Evolutionary conservation across 2,797 vertebrate genomes (phyloP).

Genomic region (Chanos chanos): DNA sequence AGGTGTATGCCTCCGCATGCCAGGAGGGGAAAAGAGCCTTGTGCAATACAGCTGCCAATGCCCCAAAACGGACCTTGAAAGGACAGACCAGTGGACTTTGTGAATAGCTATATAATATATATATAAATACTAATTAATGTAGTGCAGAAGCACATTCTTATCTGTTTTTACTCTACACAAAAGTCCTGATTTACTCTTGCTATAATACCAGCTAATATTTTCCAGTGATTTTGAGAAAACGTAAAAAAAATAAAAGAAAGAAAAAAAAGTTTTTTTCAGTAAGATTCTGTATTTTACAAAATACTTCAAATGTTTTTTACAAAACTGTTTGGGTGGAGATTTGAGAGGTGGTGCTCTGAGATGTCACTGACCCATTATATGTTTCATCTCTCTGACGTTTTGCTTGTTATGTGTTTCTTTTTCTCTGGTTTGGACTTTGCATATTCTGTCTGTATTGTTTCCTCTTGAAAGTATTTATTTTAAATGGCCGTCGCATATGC

Average conservation of each 20-base stretch:
- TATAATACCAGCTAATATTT: slow-evolving; percentile 79
- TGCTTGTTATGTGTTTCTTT: slow-evolving; percentile 58
- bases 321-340: slow-evolving; percentile 62
- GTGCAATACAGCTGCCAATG: slow-evolving; percentile 44
- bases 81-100: slow-evolving; percentile 49
- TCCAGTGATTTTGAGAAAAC: slow-evolving; percentile 71
- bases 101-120: slow-evolving; percentile 47
- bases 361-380: slow-evolving; percentile 53
- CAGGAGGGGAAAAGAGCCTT: slow-evolving; percentile 40
- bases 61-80: slow-evolving; percentile 41
- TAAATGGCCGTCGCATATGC: slow-evolving; percentile 64
- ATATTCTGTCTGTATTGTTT: slow-evolving; percentile 75
- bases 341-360: slow-evolving; percentile 59
- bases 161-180: slow-evolving; percentile 65
- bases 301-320: slow-evolving; percentile 74
- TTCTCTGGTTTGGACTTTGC: slow-evolving; percentile 67
- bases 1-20: slow-evolving; percentile 27
- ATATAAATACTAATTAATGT: slow-evolving; percentile 72
- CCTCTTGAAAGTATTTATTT: slow-evolving; percentile 81
- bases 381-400: slow-evolving; percentile 64
- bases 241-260: slow-evolving; percentile 46
- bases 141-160: slow-evolving; percentile 71
- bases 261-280: slow-evolving; percentile 61
- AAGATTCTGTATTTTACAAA: slow-evolving; percentile 80
- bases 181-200: slow-evolving; percentile 64